phyloP scores from a whole-genome alignment of 2,888 invertebrate species.

The Drosophila lutescens region DNA sequence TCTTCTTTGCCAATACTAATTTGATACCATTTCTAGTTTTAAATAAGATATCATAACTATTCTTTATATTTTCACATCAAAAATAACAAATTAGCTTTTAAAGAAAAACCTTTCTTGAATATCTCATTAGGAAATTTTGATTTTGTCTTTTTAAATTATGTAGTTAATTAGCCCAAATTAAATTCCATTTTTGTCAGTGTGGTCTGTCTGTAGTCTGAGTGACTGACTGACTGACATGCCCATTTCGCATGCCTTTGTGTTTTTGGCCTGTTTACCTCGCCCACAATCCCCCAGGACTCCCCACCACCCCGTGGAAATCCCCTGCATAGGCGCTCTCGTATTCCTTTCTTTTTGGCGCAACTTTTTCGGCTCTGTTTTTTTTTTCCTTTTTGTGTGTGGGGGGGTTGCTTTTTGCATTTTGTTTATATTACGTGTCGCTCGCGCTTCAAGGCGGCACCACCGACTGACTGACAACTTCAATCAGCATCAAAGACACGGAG shows the following conservation, averaged over 20 bases:
- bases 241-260: slow-evolving; percentile 63
- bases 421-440: slow-evolving; percentile 76
- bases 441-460: slow-evolving; percentile 46
- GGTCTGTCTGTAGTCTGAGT: slow-evolving; percentile 36
- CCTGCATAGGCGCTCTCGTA: slow-evolving; percentile 30
- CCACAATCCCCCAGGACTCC: slow-evolving; percentile 17
- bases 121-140: too few species aligned
- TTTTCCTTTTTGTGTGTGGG: slow-evolving; percentile 10
- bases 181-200: slow-evolving; percentile 8
- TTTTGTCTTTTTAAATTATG: too few species aligned
- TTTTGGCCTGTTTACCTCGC: slow-evolving; percentile 53
- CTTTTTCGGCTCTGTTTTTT: slow-evolving; percentile 11
- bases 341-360: slow-evolving; percentile 53
- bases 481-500: slow-evolving; percentile 69
- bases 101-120: too few species aligned
- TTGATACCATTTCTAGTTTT: too few species aligned
- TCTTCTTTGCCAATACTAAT: too few species aligned
- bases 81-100: too few species aligned
- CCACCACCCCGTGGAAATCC: slow-evolving; percentile 10
- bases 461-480: slow-evolving; percentile 73
- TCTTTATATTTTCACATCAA: too few species aligned
- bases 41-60: too few species aligned
- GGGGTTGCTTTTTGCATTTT: slow-evolving; percentile 60
- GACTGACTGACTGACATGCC: slow-evolving; percentile 61
- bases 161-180: too few species aligned